Evolutionary conservation across 2,113 vertebrate genomes (phyloP), one percentile per base, ranked within the genome.

Genomic region (Capreolus pygargus): DNA sequence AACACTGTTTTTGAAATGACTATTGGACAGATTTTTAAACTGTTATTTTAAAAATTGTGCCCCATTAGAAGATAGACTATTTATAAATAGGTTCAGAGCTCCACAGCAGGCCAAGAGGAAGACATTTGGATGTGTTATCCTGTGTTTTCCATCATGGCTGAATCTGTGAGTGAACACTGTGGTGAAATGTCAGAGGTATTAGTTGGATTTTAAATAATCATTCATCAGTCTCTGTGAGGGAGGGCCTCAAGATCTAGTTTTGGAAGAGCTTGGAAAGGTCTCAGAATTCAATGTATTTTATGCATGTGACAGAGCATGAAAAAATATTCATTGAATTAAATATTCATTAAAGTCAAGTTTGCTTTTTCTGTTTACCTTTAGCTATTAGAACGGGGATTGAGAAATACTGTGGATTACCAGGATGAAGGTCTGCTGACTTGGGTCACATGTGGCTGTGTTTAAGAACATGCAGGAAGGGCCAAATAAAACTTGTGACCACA

Each of bases 261-360:
- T 57, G 14, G 81, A 92, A 90, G 43, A 67, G 28, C 25, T 82
- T 83, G 45, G 58, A 87, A 96, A 92, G 28, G 36, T 82, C 57
- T 97, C 52, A 43, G 74, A 94, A 78, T 79, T 84, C 54, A 58
- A 7, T 87, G 11, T 83, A n/a, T 52, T 96, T 87, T 91, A 64
- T 82, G 82, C 55, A 67, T 64, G 58, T 94, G 96, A 70, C 89
- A 87, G 58, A 88, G 81, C 81, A 82, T 86, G 30, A 90, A 93
- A 91, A 97, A 91, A 95, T 89, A 95, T 95, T 97, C 91, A 91
- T 92, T 89, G 70, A 95, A 57, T 93, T 30, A 97, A 97, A 91
- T 96, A 93, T 89, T 95, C 92, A 97, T 97, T 96, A 96, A 92
- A 74, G 28, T 27, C 45, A 64, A 88, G 33, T 88, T 97, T 96